Percentiles rank a stretch among this genome's conserved stretches.
phyloP scores from a whole-genome alignment of 2,113 vertebrate species.

The Myocastor coypus region DNA sequence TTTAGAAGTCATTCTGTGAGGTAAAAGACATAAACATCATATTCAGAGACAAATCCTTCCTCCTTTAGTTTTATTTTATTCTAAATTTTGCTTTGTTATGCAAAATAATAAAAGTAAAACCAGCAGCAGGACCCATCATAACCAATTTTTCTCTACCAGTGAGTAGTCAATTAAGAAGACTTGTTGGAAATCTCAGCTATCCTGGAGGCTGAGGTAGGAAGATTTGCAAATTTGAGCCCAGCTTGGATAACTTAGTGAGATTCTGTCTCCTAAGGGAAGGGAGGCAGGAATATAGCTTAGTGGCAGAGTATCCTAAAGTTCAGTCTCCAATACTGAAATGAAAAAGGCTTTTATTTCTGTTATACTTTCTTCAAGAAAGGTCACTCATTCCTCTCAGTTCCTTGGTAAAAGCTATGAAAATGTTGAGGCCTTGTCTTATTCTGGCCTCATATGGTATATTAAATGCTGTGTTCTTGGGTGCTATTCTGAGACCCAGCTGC shows the following conservation, averaged over 20 bases:
- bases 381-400: not conserved
- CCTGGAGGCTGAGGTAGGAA: not conserved
- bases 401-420: not conserved
- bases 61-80: constrained; percentile 23
- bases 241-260: not conserved
- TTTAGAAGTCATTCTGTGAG: not conserved
- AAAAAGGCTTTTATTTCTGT: not conserved
- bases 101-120: constrained; percentile 13
- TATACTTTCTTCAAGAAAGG: not conserved
- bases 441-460: not conserved
- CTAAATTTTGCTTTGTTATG: constrained; percentile 2
- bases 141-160: not conserved
- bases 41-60: not conserved
- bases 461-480: not conserved
- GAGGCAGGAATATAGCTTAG: not conserved
- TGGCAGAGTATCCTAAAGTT: not conserved
- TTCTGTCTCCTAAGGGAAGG: not conserved
- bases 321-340: not conserved
- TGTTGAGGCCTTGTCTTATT: not conserved
- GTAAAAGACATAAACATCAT: not conserved
- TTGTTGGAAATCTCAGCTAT: not conserved
- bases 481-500: not conserved
- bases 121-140: not conserved
- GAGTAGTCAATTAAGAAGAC: not conserved
- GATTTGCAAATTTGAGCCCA: not conserved